phyloP scores from a whole-genome alignment of 2,113 vertebrate species.

The Ancistrus triradiatus region DNA sequence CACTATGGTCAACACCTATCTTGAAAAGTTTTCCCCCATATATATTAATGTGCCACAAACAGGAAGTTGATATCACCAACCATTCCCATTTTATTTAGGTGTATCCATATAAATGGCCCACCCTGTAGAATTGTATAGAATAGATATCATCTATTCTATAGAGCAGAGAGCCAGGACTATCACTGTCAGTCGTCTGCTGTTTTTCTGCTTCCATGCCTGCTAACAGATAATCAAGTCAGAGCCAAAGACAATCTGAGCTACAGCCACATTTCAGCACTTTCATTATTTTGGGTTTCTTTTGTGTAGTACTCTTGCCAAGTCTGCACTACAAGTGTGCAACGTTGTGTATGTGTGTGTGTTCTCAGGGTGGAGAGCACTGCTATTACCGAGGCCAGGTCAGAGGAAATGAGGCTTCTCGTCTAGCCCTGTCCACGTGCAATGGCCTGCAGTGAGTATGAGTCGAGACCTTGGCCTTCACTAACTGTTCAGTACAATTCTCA shows the following conservation, averaged over 20 bases:
- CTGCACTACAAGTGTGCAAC: background rate
- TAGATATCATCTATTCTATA: too few species aligned
- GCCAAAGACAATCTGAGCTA: too few species aligned
- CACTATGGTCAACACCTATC: too few species aligned
- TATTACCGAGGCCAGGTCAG: conserved; percentile 93
- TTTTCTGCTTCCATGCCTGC: background rate
- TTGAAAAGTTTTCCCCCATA: too few species aligned
- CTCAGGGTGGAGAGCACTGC: conserved; percentile 94
- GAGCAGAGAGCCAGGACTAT: too few species aligned
- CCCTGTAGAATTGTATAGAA: too few species aligned
- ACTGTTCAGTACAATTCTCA: background rate
- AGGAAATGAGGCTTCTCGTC: conserved; percentile 77
- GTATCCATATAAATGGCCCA: too few species aligned
- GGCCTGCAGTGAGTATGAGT: conserved; percentile 87
- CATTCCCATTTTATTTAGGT: too few species aligned
- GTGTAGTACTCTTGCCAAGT: background rate
- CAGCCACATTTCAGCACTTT: too few species aligned
- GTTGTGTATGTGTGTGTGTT: conserved; percentile 16
- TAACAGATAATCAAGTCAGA: too few species aligned
- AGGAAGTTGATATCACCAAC: too few species aligned
- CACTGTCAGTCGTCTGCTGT: background rate
- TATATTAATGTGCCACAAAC: too few species aligned
- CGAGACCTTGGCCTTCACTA: background rate
- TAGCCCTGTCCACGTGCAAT: conserved; percentile 90
- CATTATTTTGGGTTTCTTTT: background rate